Base-by-base conservation (phyloP, 92 coral and sea anemone genomes). In the Epizoanthus illoricatus region DNA sequence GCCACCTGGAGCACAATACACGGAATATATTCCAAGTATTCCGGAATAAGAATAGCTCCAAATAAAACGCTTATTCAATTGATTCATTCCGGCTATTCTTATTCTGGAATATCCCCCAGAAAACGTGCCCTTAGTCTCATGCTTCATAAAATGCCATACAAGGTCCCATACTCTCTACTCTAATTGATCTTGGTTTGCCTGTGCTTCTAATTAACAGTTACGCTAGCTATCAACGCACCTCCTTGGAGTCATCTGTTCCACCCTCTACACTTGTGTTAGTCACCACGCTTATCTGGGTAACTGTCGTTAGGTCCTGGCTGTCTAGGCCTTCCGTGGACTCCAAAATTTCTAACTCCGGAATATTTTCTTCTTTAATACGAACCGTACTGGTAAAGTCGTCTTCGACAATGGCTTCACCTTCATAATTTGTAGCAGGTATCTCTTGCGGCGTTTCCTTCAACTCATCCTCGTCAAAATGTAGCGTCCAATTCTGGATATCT, bases 261-360 rank as follows among this genome's bases (percentile, higher is more conserved):
- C 16, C 61, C 56, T n/a, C 82, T 43, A 21, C 82, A 4, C 21
- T 78, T 5, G 81, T 62, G 36, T 57, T 69, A 2, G 70, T 63
- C 23, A n/a, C 69, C 20, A 70, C 47, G 58, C 57, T 63, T n/a
- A 42, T 63, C 36, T 63, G 39, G 7, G 71, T 41, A 76, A 76
- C 81, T 62, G 81, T 76, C 69, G 69, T 76, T 58, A 76, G 24
- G 19, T 76, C 71, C 23, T 42, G 59, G n/a, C 71, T 76, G 2
- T 63, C 82, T 78, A 21, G 54, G 28, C 42, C 71, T 41, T 23
- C 58, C 7, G 3, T 20, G 40, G 71, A 9, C 18, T 78, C 82
- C 40, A 78, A 49, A 19, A 64, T 42, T 2, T 78, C 82, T 62
- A 78, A 78, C 45, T 78, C 82, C 24, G 82, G 82, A 7, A 78